phyloP scores from a whole-genome alignment of 2,888 invertebrate genomes.

The Mythimna impura region DNA sequence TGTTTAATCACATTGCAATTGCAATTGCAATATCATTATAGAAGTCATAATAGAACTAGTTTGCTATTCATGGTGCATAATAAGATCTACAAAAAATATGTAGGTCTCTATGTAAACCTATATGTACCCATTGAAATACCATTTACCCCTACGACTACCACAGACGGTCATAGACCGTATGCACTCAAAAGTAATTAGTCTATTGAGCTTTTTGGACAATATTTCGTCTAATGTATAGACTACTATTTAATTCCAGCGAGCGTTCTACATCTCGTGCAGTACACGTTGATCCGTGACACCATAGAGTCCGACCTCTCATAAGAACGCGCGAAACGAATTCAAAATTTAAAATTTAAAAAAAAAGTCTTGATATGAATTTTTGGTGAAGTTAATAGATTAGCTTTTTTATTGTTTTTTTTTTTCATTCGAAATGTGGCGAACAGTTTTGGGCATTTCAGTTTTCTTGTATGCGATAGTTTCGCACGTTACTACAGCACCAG shows the following conservation, averaged over 20 bases:
- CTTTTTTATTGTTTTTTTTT: too few relatives aligned
- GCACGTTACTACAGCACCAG: constrained; percentile 72
- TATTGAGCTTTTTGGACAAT: constrained; percentile 53
- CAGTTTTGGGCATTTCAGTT: constrained; percentile 53
- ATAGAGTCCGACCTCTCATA: constrained; percentile 38
- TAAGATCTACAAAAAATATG: constrained; percentile 1
- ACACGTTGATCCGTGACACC: constrained; percentile 68
- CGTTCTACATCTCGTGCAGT: constrained; percentile 73
- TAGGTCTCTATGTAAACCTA: neutral
- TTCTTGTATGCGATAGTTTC: constrained; percentile 65
- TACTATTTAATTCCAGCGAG: constrained; percentile 74
- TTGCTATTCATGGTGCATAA: constrained; percentile 25
- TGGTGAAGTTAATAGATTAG: too few relatives aligned
- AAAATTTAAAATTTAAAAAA: constrained; percentile 33
- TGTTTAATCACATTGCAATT: constrained; percentile 18
- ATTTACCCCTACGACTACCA: constrained; percentile 20
- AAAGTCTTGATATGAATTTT: constrained; percentile 5
- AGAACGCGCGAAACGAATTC: constrained; percentile 42
- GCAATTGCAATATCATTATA: constrained; percentile 19
- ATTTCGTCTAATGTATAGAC: constrained; percentile 53
- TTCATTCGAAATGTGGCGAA: constrained; percentile 69
- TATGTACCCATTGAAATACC: constrained; percentile 1
- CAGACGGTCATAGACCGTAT: constrained; percentile 14
- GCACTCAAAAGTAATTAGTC: constrained; percentile 46
- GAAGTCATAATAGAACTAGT: constrained; percentile 24